phyloP scores from a whole-genome alignment of 2,888 invertebrate species.

The Lamellibrachia columna region DNA sequence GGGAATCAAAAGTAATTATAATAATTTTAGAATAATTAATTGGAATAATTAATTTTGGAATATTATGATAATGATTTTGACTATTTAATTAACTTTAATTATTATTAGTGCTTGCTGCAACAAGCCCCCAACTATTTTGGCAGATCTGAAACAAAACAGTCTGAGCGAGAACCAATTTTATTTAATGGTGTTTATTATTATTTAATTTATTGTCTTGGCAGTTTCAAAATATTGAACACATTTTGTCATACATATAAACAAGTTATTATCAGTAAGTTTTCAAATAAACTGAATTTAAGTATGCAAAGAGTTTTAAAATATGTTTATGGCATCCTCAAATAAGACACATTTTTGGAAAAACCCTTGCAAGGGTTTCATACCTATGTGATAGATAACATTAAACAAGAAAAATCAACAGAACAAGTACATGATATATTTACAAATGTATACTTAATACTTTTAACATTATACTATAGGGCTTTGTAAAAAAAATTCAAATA shows the following conservation, averaged over 20 bases:
- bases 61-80: too few species aligned
- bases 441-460: constrained; percentile 13
- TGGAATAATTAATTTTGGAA: too few species aligned
- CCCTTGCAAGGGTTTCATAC: not conserved
- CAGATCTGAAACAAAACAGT: not conserved
- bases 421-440: constrained; percentile 3
- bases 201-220: not conserved
- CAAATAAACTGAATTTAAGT: too few species aligned
- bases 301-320: not conserved
- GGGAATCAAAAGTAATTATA: not conserved
- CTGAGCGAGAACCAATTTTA: not conserved
- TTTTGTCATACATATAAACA: not conserved
- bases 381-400: not conserved
- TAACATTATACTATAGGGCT: too few species aligned
- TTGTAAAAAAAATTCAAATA: too few species aligned
- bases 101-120: too few species aligned
- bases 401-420: not conserved
- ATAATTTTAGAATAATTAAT: too few species aligned
- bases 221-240: not conserved
- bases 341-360: not conserved
- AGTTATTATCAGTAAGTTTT: not conserved
- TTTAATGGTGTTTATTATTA: not conserved
- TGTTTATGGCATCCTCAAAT: not conserved
- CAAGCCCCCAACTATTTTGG: not conserved
- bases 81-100: too few species aligned